Percentiles rank a stretch among this genome's conserved stretches.
These are phyloP conservation scores for Phengaris arion DNA, from an alignment of 2,888 invertebrate species.

Conservation along the genomic window DNA sequence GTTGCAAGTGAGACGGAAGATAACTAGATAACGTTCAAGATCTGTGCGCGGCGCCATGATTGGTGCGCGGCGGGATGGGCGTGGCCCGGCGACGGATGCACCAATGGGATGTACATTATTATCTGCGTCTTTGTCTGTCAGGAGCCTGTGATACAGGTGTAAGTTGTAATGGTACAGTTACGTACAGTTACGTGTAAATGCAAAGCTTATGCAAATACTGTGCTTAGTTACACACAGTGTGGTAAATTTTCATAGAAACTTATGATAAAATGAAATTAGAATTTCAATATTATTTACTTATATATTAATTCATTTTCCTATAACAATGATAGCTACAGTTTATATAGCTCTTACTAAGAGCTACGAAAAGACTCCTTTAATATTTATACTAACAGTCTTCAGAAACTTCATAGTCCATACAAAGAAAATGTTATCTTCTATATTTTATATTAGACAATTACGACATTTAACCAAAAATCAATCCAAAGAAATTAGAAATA, in stretches of 20 bases:
- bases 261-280: background rate
- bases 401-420: too few relatives aligned
- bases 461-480: too few relatives aligned
- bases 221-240: slow-evolving; percentile 29
- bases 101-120: slow-evolving; percentile 79
- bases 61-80: slow-evolving; percentile 65
- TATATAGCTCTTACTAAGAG: background rate
- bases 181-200: slow-evolving; percentile 10
- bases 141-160: slow-evolving; percentile 59
- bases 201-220: slow-evolving; percentile 28
- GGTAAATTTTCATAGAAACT: background rate
- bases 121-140: slow-evolving; percentile 80
- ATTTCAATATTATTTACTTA: too few relatives aligned
- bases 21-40: slow-evolving; percentile 79
- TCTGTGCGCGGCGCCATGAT: slow-evolving; percentile 71
- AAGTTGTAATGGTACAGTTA: background rate
- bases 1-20: slow-evolving; percentile 75
- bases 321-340: background rate
- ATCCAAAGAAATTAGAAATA: too few relatives aligned
- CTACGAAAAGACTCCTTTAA: background rate
- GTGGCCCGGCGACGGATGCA: slow-evolving; percentile 77
- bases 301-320: too few relatives aligned
- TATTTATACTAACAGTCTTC: background rate
- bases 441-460: too few relatives aligned
- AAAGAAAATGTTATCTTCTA: too few relatives aligned